Evolutionary conservation across 1,140 invertebrate species (phyloP).

Genomic region (Heliconius hewitsoni): DNA sequence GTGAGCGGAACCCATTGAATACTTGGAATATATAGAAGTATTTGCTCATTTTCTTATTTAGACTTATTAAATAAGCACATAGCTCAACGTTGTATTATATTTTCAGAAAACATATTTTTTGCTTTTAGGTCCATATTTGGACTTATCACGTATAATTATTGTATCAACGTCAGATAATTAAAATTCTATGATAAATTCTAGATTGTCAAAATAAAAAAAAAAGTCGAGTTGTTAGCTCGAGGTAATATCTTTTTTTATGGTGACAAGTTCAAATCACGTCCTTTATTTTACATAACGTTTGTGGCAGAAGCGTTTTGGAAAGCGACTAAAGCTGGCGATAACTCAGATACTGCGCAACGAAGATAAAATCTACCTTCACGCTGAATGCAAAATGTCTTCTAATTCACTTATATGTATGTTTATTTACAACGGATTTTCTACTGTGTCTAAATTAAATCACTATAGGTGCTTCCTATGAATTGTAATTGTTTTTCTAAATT

Average conservation of each 20-base stretch:
- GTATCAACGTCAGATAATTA: background rate
- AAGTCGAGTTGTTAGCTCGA: no score
- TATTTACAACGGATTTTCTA: background rate
- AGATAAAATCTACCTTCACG: conserved; percentile 34
- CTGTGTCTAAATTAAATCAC: background rate
- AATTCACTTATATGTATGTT: conserved; percentile 6
- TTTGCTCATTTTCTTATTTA: no score
- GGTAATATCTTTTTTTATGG: conserved; percentile 11
- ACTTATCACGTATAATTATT: no score
- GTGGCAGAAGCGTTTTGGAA: conserved; percentile 35
- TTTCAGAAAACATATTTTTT: no score
- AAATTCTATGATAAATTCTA: background rate
- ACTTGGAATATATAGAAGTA: no score
- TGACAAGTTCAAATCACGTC: conserved; percentile 17
- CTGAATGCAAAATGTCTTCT: conserved; percentile 31
- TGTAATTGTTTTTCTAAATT: no score
- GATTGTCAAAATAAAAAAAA: background rate
- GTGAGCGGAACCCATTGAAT: no score
- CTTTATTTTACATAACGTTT: conserved; percentile 32
- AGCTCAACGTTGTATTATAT: no score
- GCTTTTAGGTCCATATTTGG: no score
- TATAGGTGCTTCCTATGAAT: no score
- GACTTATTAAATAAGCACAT: no score
- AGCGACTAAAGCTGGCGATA: conserved; percentile 29
- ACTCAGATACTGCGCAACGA: conserved; percentile 33